phyloP scores from a whole-genome alignment of 2,888 invertebrate species.

The Entomobrya proxima region DNA sequence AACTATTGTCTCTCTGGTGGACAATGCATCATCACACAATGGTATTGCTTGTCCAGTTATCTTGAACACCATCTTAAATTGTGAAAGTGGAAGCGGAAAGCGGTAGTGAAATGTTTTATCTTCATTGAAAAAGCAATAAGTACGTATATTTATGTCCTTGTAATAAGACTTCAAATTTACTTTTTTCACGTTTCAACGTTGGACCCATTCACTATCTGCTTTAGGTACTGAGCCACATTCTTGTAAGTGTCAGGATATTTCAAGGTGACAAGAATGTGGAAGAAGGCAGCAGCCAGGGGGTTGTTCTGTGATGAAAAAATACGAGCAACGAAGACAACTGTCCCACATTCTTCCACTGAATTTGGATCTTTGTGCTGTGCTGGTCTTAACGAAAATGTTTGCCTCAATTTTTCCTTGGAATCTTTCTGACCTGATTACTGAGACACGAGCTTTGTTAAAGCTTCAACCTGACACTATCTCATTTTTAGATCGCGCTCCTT shows the following conservation, averaged over 20 bases:
- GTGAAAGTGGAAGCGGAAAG: not conserved
- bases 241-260: slow-evolving; percentile 12
- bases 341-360: not conserved
- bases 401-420: not conserved
- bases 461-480: slow-evolving; percentile 55
- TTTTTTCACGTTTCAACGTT: not conserved
- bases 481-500: not conserved
- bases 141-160: slow-evolving; percentile 14
- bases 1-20: not conserved
- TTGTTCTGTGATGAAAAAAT: not conserved
- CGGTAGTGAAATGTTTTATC: slow-evolving; percentile 21
- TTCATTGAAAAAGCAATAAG: slow-evolving; percentile 5
- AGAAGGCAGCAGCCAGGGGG: too few relatives aligned
- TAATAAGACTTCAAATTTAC: not conserved
- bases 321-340: not conserved
- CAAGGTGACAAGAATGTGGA: slow-evolving; percentile 29
- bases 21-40: not conserved
- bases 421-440: slow-evolving; percentile 19
- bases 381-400: too few relatives aligned
- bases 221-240: not conserved
- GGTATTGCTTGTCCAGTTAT: too few relatives aligned
- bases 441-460: slow-evolving; percentile 6
- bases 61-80: not conserved
- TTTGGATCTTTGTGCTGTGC: too few relatives aligned
- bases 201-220: not conserved